Evolutionary conservation across 2,888 invertebrate species (phyloP), one percentile per base, ranked within the genome.

Genomic region (Macropis europaea): DNA sequence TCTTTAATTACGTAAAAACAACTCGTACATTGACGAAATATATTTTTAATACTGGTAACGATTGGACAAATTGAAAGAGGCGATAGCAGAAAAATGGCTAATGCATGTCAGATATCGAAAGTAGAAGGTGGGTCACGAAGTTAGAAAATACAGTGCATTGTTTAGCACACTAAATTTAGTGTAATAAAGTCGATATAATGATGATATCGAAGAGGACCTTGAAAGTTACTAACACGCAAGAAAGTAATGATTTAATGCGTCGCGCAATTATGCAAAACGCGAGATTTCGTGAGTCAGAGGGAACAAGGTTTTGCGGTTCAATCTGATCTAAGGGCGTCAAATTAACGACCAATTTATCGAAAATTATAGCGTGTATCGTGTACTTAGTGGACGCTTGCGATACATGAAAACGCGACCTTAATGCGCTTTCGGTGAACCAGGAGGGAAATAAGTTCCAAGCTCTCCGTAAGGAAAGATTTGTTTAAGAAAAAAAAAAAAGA

Each of bases 271-370:
- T 57, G 47, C 30, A 32, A 57, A 57, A 40, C 9, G 3, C 3
- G 6, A 32, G 22, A 11, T 32, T 6, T 5, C 17, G n/a, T n/a
- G n/a, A n/a, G n/a, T n/a, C n/a, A 19, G 3, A 6, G 22, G 22
- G 24, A n/a, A 17, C 22, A 4, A 24, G 19, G 34, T 59, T 50
- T 34, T 34, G 15, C 59, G 28, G 22, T 43, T n/a, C 7, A 26
- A 32, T 28, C 42, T 19, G 9, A 59, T 42, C 22, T 26, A n/a
- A 13, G 32, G 15, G n/a, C 26, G 59, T 50, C 59, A 22, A 50
- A 50, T 64, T 64, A 43, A 15, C 40, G 40, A 11, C 28, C 9
- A 24, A 30, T 62, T 68, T 68, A 54, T 63, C 63, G 62, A 15
- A 54, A 50, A 63, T 54, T 63, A 42, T 22, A 24, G 6, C 19